Evolutionary conservation across 2,888 invertebrate species (phyloP), one percentile per base, ranked within the genome.

Genomic region (Romanomermis culicivorax): DNA sequence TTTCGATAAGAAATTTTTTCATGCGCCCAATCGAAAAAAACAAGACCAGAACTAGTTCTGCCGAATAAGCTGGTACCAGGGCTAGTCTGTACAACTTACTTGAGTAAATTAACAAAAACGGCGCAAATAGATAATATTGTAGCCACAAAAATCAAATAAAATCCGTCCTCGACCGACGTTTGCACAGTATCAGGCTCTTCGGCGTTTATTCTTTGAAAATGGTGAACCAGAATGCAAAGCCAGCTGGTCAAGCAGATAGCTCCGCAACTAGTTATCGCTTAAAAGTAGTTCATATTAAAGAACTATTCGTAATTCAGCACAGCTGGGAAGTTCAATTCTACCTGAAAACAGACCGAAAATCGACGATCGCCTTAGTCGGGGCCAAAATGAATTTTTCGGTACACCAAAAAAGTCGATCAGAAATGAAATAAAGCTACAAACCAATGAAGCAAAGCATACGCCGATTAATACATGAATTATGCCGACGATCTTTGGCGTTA

Each of bases 301-400:
- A 17, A 45, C n/a, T 17, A 7, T 20, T 20, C 23, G 47, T 23
- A 17, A 17, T 45, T 45, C 11, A 11, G 17, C 36, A 36, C 11
- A 36, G 17, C 36, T 7, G 36, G n/a, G n/a, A n/a, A n/a, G n/a
- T n/a, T n/a, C n/a, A n/a, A n/a, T n/a, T n/a, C n/a, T 36, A 52
- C 52, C 52, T n/a, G 42, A 43, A 25, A 52, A 42, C n/a, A 52
- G 23, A 29, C 25, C 43, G 43, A 43, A 25, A 20, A 52, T 52
- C 4, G 52, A 52, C 11, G n/a, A 42, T 24, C 43, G 30, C n/a
- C 43, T 42, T 3, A 52, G 17, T 43, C 43, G 25, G 11, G 36
- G 4, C 23, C 7, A 43, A 23, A 52, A 52, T 11, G 23, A 4
- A 4, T 36, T 20, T 7, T 23, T 20, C 25, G 20, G 4, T 29